Conservation (phyloP, 2,888 invertebrate species). For the Cephus spinipes region DNA sequence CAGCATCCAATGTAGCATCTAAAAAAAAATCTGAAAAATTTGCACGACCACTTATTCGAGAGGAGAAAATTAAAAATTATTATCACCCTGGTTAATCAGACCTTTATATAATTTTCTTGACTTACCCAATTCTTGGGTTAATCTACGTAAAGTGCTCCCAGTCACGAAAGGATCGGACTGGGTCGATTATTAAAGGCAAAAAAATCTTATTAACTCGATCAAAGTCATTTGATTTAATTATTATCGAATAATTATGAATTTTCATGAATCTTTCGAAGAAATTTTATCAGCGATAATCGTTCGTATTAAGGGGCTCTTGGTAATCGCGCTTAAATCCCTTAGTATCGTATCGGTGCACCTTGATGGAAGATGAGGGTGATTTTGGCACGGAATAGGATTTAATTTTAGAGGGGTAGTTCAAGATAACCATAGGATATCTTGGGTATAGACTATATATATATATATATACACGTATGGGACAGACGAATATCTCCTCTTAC, state of each 20-base stretch:
- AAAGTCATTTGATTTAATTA: neutral
- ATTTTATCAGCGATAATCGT: neutral
- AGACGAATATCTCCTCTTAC: neutral
- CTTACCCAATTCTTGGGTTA: neutral
- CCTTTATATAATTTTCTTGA: neutral
- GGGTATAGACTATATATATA: neutral
- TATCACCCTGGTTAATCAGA: too few species aligned
- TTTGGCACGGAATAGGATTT: neutral
- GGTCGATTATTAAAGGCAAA: neutral
- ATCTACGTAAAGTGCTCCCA: neutral
- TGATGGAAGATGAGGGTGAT: neutral
- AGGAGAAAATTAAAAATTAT: too few species aligned
- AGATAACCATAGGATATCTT: neutral
- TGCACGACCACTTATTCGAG: too few species aligned
- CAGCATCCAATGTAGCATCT: neutral
- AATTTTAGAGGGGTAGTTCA: neutral
- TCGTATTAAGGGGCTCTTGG: neutral
- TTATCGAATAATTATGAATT: neutral
- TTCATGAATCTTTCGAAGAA: neutral
- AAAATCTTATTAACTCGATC: neutral
- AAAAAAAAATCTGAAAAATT: neutral
- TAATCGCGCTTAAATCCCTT: neutral
- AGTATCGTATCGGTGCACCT: neutral
- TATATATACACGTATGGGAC: neutral
- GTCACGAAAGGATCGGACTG: neutral